A percentile compares a stretch with the other conserved stretches of the same genome.
Conservation (phyloP, 1,140 invertebrate genomes). For the Leptoteleia sp. region DNA sequence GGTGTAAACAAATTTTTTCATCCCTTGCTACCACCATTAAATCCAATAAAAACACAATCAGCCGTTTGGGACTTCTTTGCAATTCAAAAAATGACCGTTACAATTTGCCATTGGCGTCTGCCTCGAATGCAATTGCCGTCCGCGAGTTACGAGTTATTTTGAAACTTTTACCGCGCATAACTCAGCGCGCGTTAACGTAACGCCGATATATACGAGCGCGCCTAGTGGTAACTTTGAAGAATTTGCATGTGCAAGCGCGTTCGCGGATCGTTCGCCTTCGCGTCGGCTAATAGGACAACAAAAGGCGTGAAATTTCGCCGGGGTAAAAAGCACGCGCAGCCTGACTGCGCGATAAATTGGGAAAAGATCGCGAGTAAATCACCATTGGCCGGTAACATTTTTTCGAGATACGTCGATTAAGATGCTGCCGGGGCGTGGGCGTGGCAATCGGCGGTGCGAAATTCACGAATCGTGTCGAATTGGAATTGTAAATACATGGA, state of each 20-base stretch:
- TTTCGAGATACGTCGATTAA: conserved; percentile 7
- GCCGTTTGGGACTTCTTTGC: neutral
- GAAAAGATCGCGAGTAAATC: conserved; percentile 8
- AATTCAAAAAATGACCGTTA: conserved; percentile 5
- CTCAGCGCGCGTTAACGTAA: conserved; percentile 41
- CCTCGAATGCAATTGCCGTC: conserved; percentile 10
- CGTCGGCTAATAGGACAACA: conserved; percentile 19
- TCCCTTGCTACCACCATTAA: neutral
- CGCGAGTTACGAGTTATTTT: conserved; percentile 23
- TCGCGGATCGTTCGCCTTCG: conserved; percentile 1
- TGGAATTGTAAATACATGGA: neutral
- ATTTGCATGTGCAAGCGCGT: conserved; percentile 29
- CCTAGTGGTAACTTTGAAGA: conserved; percentile 27
- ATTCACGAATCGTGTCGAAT: no score
- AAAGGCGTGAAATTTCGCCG: conserved; percentile 3
- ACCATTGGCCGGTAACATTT: conserved; percentile 2
- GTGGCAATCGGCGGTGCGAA: conserved; percentile 9
- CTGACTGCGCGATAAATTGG: conserved; percentile 22
- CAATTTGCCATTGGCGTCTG: conserved; percentile 4
- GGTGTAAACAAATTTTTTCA: neutral
- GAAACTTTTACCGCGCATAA: conserved; percentile 42
- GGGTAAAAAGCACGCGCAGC: neutral
- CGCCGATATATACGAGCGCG: conserved; percentile 40
- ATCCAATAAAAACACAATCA: neutral
- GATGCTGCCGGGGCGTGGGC: conserved; percentile 14